Evolutionary conservation across 2,113 vertebrate species (phyloP), one percentile per base, ranked within the genome.

Genomic region (Arvicanthis niloticus): DNA sequence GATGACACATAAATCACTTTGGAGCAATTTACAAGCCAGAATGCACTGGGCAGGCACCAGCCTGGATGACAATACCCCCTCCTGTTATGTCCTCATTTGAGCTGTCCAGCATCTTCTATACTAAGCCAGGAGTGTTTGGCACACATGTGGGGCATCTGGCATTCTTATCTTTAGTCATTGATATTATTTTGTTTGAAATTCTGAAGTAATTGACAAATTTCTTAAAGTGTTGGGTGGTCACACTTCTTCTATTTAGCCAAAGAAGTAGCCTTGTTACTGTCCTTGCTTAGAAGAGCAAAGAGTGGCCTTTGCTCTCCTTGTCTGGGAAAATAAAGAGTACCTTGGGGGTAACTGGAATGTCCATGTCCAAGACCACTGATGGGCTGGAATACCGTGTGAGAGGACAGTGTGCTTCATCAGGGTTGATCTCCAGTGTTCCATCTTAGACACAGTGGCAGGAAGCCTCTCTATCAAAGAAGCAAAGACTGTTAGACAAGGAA

Each of bases 1-100:
- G 24, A 92, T 17, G 45, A 53, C 5, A 56, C 72, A 91, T 73
- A 56, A 93, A 91, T 94, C 76, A 89, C 73, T 91, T 84, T 91
- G 56, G 60, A 87, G 42, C 31, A 77, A 19, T 17, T 84, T 65
- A 76, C 21, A 65, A 78, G 48, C 29, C 40, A 86, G 68, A 51
- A 24, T 67, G n/a, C 6, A 11, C 0, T 8, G 31, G 70, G n/a
- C 40, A 81, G 40, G n/a, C 76, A 29, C 5, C 58, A 90, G 91
- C 51, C 37, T 13, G 45, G 48, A 51, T 1, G 2, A 53, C 24
- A 34, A 24, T 3, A 31, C 45, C 40, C 75, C 31, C 37, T 70
- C 24, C 31, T 67, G 29, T 29, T 3, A 0, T 53, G 51, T 81
- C 65, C 81, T 94, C 58, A 67, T 26, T 10, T 56, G 80, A 89